phyloP scores from a whole-genome alignment of 2,888 invertebrate species.

The Acronicta leporina region DNA sequence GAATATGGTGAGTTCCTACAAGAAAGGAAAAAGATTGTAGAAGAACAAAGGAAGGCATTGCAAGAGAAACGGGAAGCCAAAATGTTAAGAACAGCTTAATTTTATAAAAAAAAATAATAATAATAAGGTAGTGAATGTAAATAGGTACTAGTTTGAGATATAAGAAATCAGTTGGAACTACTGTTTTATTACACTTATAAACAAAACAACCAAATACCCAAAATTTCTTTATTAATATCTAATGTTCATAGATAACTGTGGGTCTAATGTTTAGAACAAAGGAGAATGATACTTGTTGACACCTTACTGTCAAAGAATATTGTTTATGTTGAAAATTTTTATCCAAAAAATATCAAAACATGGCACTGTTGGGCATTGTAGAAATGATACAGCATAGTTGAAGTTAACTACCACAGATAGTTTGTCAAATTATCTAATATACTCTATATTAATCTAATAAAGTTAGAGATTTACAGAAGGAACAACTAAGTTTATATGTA shows the following conservation, averaged over 20 bases:
- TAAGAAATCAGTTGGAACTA: constrained; percentile 24
- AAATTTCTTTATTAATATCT: constrained; percentile 42
- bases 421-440: constrained; percentile 34
- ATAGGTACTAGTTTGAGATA: constrained; percentile 42
- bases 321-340: constrained; percentile 15
- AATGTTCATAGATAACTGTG: constrained; percentile 30
- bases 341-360: constrained; percentile 23
- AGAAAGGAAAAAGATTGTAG: constrained; percentile 92
- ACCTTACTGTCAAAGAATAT: constrained; percentile 30
- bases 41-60: constrained; percentile 92
- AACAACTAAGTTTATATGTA: constrained; percentile 49
- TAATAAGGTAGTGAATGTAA: constrained; percentile 53
- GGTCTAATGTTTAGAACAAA: constrained; percentile 22
- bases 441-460: constrained; percentile 13
- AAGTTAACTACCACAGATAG: constrained; percentile 36
- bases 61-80: constrained; percentile 96
- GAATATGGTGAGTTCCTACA: constrained; percentile 95
- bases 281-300: constrained; percentile 22
- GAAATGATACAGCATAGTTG: constrained; percentile 28
- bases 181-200: constrained; percentile 38
- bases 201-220: constrained; percentile 43
- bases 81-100: constrained; percentile 93
- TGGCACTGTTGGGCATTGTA: constrained; percentile 40
- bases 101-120: constrained; percentile 42
- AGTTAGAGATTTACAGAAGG: constrained; percentile 42